Base-by-base conservation (phyloP, 2,888 invertebrate species). In the Lymantria monacha region DNA sequence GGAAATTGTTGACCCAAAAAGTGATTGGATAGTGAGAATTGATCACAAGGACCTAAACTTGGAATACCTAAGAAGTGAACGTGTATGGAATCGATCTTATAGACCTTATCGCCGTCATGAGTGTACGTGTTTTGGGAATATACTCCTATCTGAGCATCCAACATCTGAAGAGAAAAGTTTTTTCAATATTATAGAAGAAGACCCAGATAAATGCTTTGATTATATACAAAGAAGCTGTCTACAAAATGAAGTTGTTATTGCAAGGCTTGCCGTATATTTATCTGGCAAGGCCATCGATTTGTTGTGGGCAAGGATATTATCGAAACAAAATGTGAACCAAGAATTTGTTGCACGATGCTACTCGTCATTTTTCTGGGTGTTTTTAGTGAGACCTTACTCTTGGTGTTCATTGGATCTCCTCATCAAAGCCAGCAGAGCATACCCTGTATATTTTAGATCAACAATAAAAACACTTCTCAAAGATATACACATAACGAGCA, bases 381-480 rank as follows among this genome's bases (percentile, higher is more conserved):
- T 57, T 15, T 49, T 61, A 0, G 51, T 48, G 22, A 46, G 46
- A 36, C 12, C 38, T 11, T 61, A 61, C 30, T 51, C 51, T 1
- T 61, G 61, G 57, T 54, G 48, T 0, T 53, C 61, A 0, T 13
- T 60, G 10, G 57, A 57, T 40, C n/a, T 61, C 8, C 15, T 61
- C 0, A 45, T 61, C 13, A 61, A 60, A 45, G 59, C 61, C 0
- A 57, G 52, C 12, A 60, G 52, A 9, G 50, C 47, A 12, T 57
- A 61, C 15, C 54, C 59, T 0, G 7, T 30, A 1, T 9, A 49
- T 22, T 57, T 59, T 15, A 42, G 41, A 42, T 45, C 7, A 0
- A 47, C 46, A 9, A 5, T 57, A 2, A 43, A 37, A 36, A 12
- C 33, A 0, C 30, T 60, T 10, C 13, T 61, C 1, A 13, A 43